Percentiles rank a stretch among this genome's conserved stretches.
These are phyloP conservation scores for Drosophila varians DNA, from an alignment of 1,140 invertebrate genomes.

Conservation along the genomic window DNA sequence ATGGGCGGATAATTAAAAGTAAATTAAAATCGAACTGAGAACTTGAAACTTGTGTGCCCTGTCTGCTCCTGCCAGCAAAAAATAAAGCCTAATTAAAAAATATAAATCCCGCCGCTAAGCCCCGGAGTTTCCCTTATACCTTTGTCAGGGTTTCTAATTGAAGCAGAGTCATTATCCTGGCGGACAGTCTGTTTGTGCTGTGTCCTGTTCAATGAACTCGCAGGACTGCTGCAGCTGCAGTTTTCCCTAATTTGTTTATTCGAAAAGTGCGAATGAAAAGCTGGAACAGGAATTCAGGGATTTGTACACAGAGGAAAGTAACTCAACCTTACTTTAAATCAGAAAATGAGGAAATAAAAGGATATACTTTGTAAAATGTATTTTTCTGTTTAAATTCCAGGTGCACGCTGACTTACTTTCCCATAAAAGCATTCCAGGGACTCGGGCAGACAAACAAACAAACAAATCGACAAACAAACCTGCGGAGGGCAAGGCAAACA, in stretches of 20 bases:
- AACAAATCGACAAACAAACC: constrained; percentile 50
- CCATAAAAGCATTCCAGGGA: constrained; percentile 9
- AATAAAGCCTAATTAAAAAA: constrained; percentile 42
- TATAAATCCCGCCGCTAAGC: constrained; percentile 45
- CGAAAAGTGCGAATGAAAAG: constrained; percentile 39
- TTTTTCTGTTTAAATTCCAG: neutral
- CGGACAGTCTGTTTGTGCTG: constrained; percentile 3
- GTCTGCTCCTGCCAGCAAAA: neutral
- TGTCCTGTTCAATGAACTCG: constrained; percentile 39
- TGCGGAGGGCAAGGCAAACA: constrained; percentile 64
- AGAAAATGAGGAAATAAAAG: too few relatives aligned
- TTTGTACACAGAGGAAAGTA: neutral
- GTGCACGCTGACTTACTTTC: constrained; percentile 6
- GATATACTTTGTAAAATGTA: neutral
- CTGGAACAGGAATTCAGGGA: neutral
- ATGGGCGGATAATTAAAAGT: constrained; percentile 74
- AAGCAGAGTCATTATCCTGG: constrained; percentile 44
- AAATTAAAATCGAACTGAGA: constrained; percentile 67
- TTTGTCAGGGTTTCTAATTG: constrained; percentile 25
- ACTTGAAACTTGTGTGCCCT: constrained; percentile 1
- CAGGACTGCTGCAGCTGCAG: constrained; percentile 35
- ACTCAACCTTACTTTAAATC: too few relatives aligned
- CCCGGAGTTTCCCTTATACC: neutral
- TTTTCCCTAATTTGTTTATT: constrained; percentile 38
- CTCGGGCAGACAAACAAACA: constrained; percentile 39